Base-by-base conservation (phyloP, 2,113 vertebrate species). In the Lophochroa leadbeateri region DNA sequence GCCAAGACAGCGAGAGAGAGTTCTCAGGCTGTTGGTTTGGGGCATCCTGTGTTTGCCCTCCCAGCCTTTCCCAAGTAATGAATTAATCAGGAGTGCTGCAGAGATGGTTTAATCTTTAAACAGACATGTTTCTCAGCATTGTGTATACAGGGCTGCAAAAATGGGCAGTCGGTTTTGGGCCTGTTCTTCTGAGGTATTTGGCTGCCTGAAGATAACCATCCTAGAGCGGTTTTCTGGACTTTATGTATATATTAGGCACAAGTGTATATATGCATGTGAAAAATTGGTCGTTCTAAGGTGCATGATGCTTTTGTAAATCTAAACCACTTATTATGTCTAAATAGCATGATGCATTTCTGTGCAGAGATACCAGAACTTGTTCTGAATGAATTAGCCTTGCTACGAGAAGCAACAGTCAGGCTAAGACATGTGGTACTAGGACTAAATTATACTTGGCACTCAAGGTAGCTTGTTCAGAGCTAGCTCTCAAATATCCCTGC, bases 81-180 rank as follows among this genome's bases (percentile, higher is more conserved):
- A 96, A 89, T 97, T 94, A 69, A 93, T 97, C 79, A 76, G 88
- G 50, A 92, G 53, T 28, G 24, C 60, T 93, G 71, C 37, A 3
- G 21, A 67, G 50, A 71, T 74, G 65, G 49, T 82, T 75, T 72
- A 19, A 23, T 57, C 60, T 84, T 86, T 46, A 76, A 70, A 77
- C 50, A 20, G 55, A 43, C 79, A 18, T 1, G 1, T 90, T 92
- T 86, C 61, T 57, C 13, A 13, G 50, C 61, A 75, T 55, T 88
- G 58, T 3, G 1, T 71, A 17, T 0, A 35, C 81, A 27, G 80
- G 68, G 65, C 88, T 96, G 19, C 63, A 71, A 90, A 81, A 88
- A 57, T 44, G 76, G 84, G 46, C 23, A 35, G 43, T 78, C 35
- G 60, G 0, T 53, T 53, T 72, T 12, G 24, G 47, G n/a, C 44